Base-by-base conservation (phyloP, 2,888 invertebrate species). In the Eudasyphora cyanicolor region DNA sequence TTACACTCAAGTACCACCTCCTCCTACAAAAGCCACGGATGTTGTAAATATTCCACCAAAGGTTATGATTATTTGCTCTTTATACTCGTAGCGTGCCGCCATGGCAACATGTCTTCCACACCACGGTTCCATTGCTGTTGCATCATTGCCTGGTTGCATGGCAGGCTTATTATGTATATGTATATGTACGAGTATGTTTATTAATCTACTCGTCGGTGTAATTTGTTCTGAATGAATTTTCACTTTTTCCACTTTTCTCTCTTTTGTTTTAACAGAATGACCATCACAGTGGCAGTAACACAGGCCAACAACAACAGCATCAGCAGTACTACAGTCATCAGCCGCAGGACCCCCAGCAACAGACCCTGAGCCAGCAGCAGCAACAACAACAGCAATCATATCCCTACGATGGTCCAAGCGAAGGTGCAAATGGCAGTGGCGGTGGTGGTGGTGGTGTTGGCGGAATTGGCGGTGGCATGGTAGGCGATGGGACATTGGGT, bases 201-300 rank as follows among this genome's bases (percentile, higher is more conserved):
- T 60, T 60, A 10, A 54, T 54, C 19, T 54, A 54, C 54, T 54
- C 54, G 17, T 67, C 21, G n/a, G 21, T 12, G 17, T 60, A 74
- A 21, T 60, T 42, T 42, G 27, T 12, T n/a, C 7, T 57, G 14
- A 38, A 35, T 24, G 42, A 60, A 21, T 73, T 76, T 83, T 76
- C 70, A 69, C 17, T 76, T 74, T 57, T 57, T 60, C 14, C 70
- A 54, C 8, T 70, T 38, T 64, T n/a, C 51, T 54, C 79, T 27
- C 19, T 32, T n/a, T 73, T 29, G 14, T 77, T 42, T 73, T 35
- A n/a, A 51, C 85, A 89, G 89, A 87, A 86, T 86, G 89, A 88
- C 88, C 90, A 89, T 85, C 90, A 90, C 85, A n/a, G n/a, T n/a
- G 85, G 19, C 35, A 87, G 87, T 85, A 85, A 88, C 82, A 87